phyloP scores from a whole-genome alignment of 2,113 vertebrate species.

The Nibea coibor region DNA sequence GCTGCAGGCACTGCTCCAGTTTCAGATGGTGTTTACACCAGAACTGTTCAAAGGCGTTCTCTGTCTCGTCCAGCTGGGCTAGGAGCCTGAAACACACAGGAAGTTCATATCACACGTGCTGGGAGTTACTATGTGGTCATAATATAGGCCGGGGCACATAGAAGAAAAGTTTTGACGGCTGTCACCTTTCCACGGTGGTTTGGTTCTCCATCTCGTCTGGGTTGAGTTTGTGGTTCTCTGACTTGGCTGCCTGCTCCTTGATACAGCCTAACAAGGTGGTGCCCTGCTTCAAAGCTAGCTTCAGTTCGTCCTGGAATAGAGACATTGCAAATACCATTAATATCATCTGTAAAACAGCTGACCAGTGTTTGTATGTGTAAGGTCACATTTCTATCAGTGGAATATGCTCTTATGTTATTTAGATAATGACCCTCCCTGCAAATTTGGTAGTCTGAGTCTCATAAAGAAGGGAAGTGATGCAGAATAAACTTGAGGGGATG shows the following conservation, averaged over 20 bases:
- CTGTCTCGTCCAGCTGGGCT: conserved; percentile 93
- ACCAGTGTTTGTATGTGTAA: not conserved
- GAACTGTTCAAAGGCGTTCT: conserved; percentile 94
- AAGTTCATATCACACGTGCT: not conserved
- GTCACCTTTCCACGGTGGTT: conserved; percentile 91
- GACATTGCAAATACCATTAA: not conserved
- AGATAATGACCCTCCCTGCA: not conserved
- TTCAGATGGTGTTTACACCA: conserved; percentile 94
- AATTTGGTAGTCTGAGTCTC: not conserved
- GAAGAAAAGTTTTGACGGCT: not conserved
- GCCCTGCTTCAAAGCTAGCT: conserved; percentile 91
- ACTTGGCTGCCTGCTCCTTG: conserved; percentile 88
- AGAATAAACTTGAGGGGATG: not conserved
- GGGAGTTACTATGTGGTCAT: not conserved
- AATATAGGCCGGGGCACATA: not conserved
- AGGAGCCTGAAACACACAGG: conserved; percentile 85
- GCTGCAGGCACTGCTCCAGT: conserved; percentile 92
- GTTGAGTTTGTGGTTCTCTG: conserved; percentile 86
- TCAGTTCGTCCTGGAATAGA: conserved; percentile 88
- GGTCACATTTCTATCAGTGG: not conserved
- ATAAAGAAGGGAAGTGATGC: not conserved
- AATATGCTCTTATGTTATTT: not conserved
- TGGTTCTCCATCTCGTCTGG: conserved; percentile 92
- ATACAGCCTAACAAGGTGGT: conserved; percentile 90
- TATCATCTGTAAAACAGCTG: not conserved